Evolutionary conservation across 1,140 invertebrate genomes (phyloP).

Genomic region (Philaenus spumarius): DNA sequence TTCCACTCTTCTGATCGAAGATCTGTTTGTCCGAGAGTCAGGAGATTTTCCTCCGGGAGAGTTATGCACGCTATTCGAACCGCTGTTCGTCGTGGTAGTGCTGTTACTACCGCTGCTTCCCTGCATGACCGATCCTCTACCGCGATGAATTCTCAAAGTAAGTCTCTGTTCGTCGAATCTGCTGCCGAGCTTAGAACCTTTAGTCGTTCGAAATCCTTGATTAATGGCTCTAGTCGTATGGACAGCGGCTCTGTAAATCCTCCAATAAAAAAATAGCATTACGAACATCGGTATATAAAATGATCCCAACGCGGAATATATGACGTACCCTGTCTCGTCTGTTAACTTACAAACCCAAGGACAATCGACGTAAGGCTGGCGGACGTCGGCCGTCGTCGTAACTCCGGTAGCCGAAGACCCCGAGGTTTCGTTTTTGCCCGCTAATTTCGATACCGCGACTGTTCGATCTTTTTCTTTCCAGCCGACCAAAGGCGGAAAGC

Average conservation of each 20-base stretch:
- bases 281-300: slow-evolving; percentile 96
- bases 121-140: slow-evolving; percentile 53
- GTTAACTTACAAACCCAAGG: slow-evolving; percentile 84
- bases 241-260: slow-evolving; percentile 88
- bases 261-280: slow-evolving; percentile 95
- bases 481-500: slow-evolving; percentile 91
- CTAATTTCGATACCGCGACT: background rate
- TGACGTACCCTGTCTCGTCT: slow-evolving; percentile 75
- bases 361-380: slow-evolving; percentile 44
- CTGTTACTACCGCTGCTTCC: slow-evolving; percentile 47
- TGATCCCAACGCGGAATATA: slow-evolving; percentile 87
- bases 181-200: slow-evolving; percentile 52
- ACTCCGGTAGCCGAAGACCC: too few species aligned
- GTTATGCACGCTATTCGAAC: slow-evolving; percentile 27
- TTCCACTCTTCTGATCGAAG: slow-evolving; percentile 38
- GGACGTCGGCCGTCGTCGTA: background rate
- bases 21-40: slow-evolving; percentile 33
- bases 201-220: slow-evolving; percentile 87
- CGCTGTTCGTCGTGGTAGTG: slow-evolving; percentile 22
- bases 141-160: slow-evolving; percentile 86
- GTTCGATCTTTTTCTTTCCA: slow-evolving; percentile 68
- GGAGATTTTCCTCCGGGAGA: slow-evolving; percentile 23
- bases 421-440: too few species aligned
- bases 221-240: slow-evolving; percentile 86
- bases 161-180: slow-evolving; percentile 79